Conservation (phyloP, 1,140 invertebrate species). For the Lepeophtheirus salmonis region DNA sequence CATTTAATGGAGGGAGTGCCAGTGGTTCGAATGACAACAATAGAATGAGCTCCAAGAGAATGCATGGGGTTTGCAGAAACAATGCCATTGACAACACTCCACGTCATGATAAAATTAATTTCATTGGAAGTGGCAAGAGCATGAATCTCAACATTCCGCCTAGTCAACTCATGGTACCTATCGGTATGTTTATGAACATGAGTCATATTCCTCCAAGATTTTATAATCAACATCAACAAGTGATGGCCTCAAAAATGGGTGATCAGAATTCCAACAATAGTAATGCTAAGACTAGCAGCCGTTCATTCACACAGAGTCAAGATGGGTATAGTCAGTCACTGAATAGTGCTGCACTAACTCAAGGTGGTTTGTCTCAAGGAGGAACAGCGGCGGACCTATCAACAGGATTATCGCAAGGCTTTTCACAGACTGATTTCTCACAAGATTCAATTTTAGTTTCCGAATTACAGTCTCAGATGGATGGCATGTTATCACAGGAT, state of each 20-base stretch:
- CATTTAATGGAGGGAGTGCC: background rate
- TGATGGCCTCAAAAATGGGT: slow-evolving; percentile 22
- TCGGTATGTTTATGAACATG: slow-evolving; percentile 91
- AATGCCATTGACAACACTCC: no score
- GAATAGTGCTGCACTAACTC: slow-evolving; percentile 23
- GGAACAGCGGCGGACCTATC: slow-evolving; percentile 12
- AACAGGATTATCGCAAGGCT: slow-evolving; percentile 27
- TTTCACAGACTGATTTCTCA: slow-evolving; percentile 58
- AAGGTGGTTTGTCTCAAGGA: background rate
- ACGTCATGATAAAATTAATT: background rate
- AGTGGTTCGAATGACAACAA: background rate
- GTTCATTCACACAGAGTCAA: slow-evolving; percentile 41
- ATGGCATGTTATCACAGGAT: slow-evolving; percentile 81
- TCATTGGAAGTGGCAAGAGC: background rate
- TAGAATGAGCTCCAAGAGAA: background rate
- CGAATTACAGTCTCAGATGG: slow-evolving; percentile 81
- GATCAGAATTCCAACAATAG: background rate
- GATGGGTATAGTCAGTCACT: slow-evolving; percentile 40
- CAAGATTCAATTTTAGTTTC: slow-evolving; percentile 67
- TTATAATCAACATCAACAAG: slow-evolving; percentile 60
- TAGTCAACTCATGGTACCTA: slow-evolving; percentile 32
- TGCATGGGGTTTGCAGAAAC: no score
- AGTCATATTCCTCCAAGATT: slow-evolving; percentile 64
- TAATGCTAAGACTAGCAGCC: no score
- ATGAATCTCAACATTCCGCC: background rate